Conservation (phyloP, 2,797 vertebrate species). For the Manis javanica region DNA sequence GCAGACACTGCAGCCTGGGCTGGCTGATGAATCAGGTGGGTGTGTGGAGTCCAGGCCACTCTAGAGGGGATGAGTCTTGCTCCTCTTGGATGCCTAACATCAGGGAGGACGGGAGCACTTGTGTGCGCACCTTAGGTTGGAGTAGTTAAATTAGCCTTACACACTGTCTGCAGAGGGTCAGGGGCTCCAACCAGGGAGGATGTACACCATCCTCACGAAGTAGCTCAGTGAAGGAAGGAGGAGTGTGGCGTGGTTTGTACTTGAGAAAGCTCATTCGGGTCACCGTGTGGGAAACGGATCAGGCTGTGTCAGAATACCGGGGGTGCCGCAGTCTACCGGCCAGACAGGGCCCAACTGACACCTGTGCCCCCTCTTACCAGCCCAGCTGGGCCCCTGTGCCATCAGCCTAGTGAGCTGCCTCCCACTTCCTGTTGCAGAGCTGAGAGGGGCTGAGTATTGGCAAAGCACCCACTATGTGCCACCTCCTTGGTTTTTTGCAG, state of each 20-base stretch:
- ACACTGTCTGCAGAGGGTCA: background rate
- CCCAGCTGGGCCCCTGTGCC: background rate
- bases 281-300: background rate
- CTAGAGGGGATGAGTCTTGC: background rate
- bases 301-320: too few relatives aligned
- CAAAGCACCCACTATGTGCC: background rate
- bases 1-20: background rate
- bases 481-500: background rate
- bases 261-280: background rate
- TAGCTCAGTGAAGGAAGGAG: fast-evolving
- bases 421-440: background rate
- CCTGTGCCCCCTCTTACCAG: background rate
- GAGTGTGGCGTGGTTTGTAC: background rate
- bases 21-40: background rate
- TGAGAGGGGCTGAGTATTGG: background rate
- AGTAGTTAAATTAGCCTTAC: fast-evolving
- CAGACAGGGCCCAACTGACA: background rate
- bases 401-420: background rate
- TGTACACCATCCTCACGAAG: background rate
- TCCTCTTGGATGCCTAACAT: fast-evolving
- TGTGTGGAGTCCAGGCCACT: fast-evolving
- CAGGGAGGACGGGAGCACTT: background rate
- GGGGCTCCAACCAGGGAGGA: background rate
- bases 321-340: background rate
- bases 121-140: fast-evolving